Evolutionary conservation across 2,113 vertebrate species (phyloP).

Genomic region (Oplegnathus fasciatus): DNA sequence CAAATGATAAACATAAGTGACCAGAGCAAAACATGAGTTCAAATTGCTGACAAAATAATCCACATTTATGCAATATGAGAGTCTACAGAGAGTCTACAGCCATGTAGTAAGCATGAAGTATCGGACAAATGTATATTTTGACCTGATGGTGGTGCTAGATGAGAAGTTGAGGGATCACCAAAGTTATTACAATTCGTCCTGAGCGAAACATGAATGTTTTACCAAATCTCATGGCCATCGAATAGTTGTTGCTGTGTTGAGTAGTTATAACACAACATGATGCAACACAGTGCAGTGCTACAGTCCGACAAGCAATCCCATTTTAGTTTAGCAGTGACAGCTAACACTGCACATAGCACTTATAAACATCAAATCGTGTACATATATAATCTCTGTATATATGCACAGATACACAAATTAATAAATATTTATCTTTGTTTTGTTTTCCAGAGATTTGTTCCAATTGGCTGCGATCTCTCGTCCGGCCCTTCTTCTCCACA

Average conservation of each 20-base stretch:
- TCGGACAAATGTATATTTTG: no score
- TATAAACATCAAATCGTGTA: not conserved
- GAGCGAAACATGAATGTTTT: no score
- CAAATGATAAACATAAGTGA: not conserved
- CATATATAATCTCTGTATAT: not conserved
- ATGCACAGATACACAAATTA: not conserved
- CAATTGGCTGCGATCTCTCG: conserved; percentile 48
- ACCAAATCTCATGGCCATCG: no score
- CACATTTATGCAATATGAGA: not conserved
- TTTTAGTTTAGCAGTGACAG: not conserved
- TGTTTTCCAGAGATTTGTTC: conserved; percentile 79
- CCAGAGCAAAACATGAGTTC: no score
- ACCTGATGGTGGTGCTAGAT: no score
- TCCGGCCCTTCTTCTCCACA: not conserved
- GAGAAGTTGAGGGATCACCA: no score
- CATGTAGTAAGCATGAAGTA: no score
- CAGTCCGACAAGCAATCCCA: not conserved
- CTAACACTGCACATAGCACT: not conserved
- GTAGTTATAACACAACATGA: no score
- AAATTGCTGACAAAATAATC: not conserved
- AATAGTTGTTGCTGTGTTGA: no score
- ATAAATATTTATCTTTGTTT: conserved; percentile 25
- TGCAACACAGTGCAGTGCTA: not conserved
- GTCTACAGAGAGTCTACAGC: not conserved
- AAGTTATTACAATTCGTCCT: no score